Evolutionary conservation across 2,888 invertebrate genomes (phyloP).

Genomic region (Anaspis maculata): DNA sequence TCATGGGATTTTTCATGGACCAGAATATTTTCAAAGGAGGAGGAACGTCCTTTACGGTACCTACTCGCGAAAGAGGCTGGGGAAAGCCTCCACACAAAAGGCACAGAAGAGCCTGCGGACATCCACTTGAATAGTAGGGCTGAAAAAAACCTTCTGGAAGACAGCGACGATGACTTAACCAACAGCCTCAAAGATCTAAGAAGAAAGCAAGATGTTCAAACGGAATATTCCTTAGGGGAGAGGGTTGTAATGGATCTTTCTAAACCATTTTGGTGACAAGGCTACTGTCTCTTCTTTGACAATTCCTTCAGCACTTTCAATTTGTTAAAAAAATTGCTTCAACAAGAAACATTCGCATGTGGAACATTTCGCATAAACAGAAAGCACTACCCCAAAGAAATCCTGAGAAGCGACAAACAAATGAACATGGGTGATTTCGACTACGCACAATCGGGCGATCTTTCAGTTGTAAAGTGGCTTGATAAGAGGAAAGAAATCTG

Average conservation of each 20-base stretch:
- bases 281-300: constrained; percentile 1
- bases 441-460: neutral
- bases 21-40: too few species aligned
- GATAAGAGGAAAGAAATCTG: neutral
- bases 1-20: too few species aligned
- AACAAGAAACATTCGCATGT: neutral
- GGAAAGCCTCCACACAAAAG: too few species aligned
- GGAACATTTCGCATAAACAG: neutral
- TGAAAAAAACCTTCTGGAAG: constrained; percentile 2
- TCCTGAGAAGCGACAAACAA: neutral
- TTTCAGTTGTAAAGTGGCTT: neutral
- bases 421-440: neutral
- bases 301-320: neutral
- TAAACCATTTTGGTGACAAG: neutral
- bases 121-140: neutral
- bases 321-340: neutral
- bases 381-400: neutral
- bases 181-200: constrained; percentile 1
- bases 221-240: too few species aligned
- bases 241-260: neutral
- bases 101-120: too few species aligned
- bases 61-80: too few species aligned
- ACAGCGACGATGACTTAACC: too few species aligned
- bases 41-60: too few species aligned
- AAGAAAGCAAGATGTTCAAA: too few species aligned